phyloP scores from a whole-genome alignment of 2,888 invertebrate genomes.

The Pimpla rufipes region DNA sequence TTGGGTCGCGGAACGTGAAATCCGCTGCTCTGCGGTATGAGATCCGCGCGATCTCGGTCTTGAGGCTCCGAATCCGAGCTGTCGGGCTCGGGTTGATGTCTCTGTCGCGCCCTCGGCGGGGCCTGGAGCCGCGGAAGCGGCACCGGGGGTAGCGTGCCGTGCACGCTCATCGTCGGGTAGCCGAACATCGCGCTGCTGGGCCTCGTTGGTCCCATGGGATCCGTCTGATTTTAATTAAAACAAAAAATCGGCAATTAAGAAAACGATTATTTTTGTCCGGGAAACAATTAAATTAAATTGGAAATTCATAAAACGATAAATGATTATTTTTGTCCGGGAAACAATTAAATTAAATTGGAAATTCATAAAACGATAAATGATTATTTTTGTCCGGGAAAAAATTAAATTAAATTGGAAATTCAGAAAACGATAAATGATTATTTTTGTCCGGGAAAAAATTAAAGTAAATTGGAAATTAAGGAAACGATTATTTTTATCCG shows the following conservation, averaged over 20 bases:
- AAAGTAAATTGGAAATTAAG: background rate
- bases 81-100: constrained; percentile 81
- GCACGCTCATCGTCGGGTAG: constrained; percentile 89
- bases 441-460: background rate
- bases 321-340: no score
- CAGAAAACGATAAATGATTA: constrained; percentile 54
- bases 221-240: constrained; percentile 87
- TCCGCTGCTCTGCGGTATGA: constrained; percentile 88
- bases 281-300: background rate
- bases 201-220: constrained; percentile 90
- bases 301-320: no score
- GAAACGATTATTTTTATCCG: constrained; percentile 55
- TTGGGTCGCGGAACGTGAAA: constrained; percentile 94
- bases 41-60: constrained; percentile 91
- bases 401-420: background rate
- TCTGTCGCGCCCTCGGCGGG: constrained; percentile 81
- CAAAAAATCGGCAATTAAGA: constrained; percentile 25
- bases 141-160: constrained; percentile 89
- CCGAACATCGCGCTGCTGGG: constrained; percentile 95
- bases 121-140: constrained; percentile 89
- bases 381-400: background rate
- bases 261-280: no score
- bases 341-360: background rate
- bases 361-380: constrained; percentile 59
- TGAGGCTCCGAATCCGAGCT: constrained; percentile 84